Conservation (phyloP, 2,113 vertebrate genomes). For the Gymnocephalus cernua region DNA sequence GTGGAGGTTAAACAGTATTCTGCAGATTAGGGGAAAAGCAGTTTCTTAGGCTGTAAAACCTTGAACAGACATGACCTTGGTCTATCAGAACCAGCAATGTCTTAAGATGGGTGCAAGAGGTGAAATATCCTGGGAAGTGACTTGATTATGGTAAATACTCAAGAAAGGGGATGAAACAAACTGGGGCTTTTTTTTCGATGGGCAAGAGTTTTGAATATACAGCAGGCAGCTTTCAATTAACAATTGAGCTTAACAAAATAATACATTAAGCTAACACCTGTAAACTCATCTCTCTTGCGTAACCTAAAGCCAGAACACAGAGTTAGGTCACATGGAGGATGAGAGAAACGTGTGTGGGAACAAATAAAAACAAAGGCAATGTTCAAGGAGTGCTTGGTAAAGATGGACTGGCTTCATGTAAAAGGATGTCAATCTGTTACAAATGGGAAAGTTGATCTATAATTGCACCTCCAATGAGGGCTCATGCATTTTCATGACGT, state of each 20-base stretch:
- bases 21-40: conserved; percentile 55
- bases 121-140: conserved; percentile 41
- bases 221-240: conserved; percentile 21
- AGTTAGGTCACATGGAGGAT: conserved; percentile 70
- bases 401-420: conserved; percentile 39
- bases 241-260: conserved; percentile 35
- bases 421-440: conserved; percentile 23
- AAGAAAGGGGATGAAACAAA: conserved; percentile 38
- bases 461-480: conserved; percentile 17
- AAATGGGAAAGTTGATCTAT: conserved; percentile 10
- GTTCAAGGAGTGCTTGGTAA: conserved; percentile 10
- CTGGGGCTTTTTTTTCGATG: neutral
- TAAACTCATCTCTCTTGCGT: conserved; percentile 56
- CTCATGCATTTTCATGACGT: conserved; percentile 31
- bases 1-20: conserved; percentile 39
- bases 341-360: conserved; percentile 46
- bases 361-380: conserved; percentile 49
- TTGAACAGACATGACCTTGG: conserved; percentile 45
- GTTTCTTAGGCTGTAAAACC: conserved; percentile 32
- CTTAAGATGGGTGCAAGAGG: conserved; percentile 26
- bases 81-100: conserved; percentile 50
- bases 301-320: conserved; percentile 71
- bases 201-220: conserved; percentile 7
- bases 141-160: conserved; percentile 27
- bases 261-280: conserved; percentile 29